phyloP scores from a whole-genome alignment of 2,113 vertebrate species.

The Ifrita kowaldi region DNA sequence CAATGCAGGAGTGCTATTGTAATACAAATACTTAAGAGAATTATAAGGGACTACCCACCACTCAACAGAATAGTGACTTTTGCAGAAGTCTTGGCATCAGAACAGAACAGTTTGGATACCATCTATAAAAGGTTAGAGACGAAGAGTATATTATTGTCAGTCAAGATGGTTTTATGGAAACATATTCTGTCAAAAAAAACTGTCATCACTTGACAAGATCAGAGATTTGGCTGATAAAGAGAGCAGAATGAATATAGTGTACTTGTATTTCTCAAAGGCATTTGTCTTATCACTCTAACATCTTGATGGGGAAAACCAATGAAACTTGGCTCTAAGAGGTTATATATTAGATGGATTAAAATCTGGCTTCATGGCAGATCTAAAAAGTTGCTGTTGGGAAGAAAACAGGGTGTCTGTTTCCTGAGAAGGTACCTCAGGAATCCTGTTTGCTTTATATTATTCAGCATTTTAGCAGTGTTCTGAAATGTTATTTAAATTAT shows the following conservation, averaged over 20 bases:
- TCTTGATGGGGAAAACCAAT: constrained; percentile 1
- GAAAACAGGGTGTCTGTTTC: neutral
- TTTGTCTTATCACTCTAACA: constrained; percentile 23
- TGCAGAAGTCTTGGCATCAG: neutral
- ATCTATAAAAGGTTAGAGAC: constrained; percentile 37
- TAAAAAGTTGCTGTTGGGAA: neutral
- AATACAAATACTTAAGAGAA: neutral
- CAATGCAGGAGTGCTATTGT: neutral
- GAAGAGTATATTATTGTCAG: constrained; percentile 12
- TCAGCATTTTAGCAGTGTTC: neutral
- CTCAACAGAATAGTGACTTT: neutral
- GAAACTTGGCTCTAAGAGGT: constrained; percentile 18
- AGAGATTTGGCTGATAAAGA: constrained; percentile 11
- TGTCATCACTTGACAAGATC: constrained; percentile 48
- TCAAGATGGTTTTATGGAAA: constrained; percentile 21
- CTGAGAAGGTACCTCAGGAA: neutral
- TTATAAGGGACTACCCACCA: neutral
- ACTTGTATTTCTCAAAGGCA: constrained; percentile 25
- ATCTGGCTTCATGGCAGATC: neutral
- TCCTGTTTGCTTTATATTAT: neutral
- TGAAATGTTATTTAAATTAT: neutral
- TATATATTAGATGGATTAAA: constrained; percentile 21
- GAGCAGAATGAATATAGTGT: neutral
- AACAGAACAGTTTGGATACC: neutral
- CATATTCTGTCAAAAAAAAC: constrained; percentile 37